phyloP scores from a whole-genome alignment of 2,888 invertebrate species.

The Drosophila mimetica region DNA sequence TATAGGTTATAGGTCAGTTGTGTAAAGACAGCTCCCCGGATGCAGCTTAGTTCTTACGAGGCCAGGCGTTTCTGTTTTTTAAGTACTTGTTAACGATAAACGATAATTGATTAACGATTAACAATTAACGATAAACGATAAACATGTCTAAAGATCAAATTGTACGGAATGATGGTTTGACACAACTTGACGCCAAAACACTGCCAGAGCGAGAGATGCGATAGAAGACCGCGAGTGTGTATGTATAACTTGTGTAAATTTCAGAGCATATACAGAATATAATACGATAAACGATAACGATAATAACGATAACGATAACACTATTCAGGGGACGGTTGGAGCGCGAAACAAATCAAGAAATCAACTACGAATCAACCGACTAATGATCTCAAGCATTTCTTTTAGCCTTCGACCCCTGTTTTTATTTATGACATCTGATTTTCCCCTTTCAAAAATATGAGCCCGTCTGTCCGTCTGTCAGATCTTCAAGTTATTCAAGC shows the following conservation, averaged over 20 bases:
- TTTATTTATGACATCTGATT: constrained; percentile 5
- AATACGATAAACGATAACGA: constrained; percentile 28
- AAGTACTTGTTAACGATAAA: constrained; percentile 40
- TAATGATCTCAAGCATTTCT: constrained; percentile 73
- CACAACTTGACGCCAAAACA: constrained; percentile 84
- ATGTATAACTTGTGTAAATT: constrained; percentile 44
- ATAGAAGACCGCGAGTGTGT: constrained; percentile 45
- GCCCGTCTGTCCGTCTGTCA: constrained; percentile 25
- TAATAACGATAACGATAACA: constrained; percentile 28
- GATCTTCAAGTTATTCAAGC: constrained; percentile 6
- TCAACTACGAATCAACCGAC: constrained; percentile 35
- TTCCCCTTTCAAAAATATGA: constrained; percentile 25
- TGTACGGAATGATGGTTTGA: constrained; percentile 83
- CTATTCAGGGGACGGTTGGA: constrained; percentile 32
- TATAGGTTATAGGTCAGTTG: constrained; percentile 38
- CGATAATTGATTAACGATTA: constrained; percentile 19
- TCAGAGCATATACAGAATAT: constrained; percentile 38
- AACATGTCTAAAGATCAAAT: constrained; percentile 71
- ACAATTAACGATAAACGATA: constrained; percentile 21
- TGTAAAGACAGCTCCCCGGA: constrained; percentile 33
- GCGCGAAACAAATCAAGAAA: constrained; percentile 28
- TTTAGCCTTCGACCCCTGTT: constrained; percentile 27
- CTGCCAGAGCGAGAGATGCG: constrained; percentile 80
- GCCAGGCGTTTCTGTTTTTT: constrained; percentile 35
- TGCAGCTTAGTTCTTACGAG: constrained; percentile 12